These are phyloP conservation scores for Temnothorax ravouxi DNA, from an alignment of 2,888 invertebrate genomes.

Conservation along the genomic window DNA sequence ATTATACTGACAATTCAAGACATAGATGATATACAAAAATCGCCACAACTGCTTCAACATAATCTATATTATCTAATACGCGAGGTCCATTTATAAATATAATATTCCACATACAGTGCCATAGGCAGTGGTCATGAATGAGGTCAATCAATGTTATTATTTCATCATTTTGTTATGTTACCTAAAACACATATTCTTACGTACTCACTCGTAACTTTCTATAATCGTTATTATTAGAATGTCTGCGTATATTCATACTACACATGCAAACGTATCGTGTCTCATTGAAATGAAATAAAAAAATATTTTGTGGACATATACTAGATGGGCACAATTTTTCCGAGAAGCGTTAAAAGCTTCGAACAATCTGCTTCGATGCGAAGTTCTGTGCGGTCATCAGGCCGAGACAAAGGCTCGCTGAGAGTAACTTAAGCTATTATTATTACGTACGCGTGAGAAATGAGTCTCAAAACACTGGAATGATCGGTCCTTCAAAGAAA, in stretches of 20 bases:
- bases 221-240: slow-evolving; percentile 52
- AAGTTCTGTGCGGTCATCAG: slow-evolving; percentile 66
- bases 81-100: slow-evolving; percentile 63
- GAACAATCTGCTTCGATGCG: slow-evolving; percentile 75
- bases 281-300: slow-evolving; percentile 64
- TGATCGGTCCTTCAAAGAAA: slow-evolving; percentile 74
- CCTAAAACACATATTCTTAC: slow-evolving; percentile 57
- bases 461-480: slow-evolving; percentile 75
- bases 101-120: slow-evolving; percentile 60
- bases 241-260: slow-evolving; percentile 48
- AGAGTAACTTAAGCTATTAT: slow-evolving; percentile 72
- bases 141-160: slow-evolving; percentile 59
- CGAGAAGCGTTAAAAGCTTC: slow-evolving; percentile 74
- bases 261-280: slow-evolving; percentile 29
- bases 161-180: slow-evolving; percentile 52
- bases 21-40: slow-evolving; percentile 33
- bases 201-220: slow-evolving; percentile 58
- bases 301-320: slow-evolving; percentile 54
- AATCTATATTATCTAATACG: slow-evolving; percentile 8
- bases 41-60: slow-evolving; percentile 11
- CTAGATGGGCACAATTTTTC: slow-evolving; percentile 59
- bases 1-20: slow-evolving; percentile 22
- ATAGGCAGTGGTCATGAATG: slow-evolving; percentile 71
- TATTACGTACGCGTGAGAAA: slow-evolving; percentile 63
- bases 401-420: slow-evolving; percentile 65